Conservation (phyloP, 2,113 vertebrate genomes). For the Parotia lawesii region DNA sequence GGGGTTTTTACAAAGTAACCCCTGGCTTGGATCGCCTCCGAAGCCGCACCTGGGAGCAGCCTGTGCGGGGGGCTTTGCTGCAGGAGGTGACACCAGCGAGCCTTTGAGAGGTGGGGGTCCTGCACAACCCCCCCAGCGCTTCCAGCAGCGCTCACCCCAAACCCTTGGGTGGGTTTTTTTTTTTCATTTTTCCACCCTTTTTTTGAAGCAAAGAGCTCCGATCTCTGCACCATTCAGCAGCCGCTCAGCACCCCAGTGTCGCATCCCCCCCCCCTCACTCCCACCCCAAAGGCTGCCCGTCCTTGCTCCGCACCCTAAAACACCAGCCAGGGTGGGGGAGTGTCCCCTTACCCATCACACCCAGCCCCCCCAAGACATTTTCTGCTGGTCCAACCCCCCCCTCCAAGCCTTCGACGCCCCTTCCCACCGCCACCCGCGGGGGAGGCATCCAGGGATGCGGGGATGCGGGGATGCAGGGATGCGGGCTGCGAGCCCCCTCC, state of each 20-base stretch:
- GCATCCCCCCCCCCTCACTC: not conserved
- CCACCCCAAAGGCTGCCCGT: not conserved
- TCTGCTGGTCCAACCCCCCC: not conserved
- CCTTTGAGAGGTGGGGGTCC: not conserved
- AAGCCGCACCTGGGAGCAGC: not conserved
- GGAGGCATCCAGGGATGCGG: not conserved
- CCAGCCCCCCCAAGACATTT: not conserved
- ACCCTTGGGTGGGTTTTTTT: not conserved
- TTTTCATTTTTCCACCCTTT: not conserved
- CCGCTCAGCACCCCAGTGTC: not conserved
- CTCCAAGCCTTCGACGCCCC: not conserved
- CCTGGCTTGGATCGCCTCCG: not conserved
- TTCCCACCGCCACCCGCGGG: not conserved
- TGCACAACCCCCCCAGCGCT: not conserved
- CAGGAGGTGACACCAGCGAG: not conserved
- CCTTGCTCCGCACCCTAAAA: constrained; percentile 25
- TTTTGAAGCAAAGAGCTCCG: not conserved
- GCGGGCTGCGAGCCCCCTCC: not conserved
- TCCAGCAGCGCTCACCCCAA: not conserved
- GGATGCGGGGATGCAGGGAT: not conserved
- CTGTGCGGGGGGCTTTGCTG: constrained; percentile 12
- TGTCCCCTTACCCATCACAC: not conserved
- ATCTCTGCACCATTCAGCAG: constrained; percentile 49
- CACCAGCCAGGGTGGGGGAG: not conserved
- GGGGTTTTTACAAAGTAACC: not conserved